Evolutionary conservation across 2,797 vertebrate species (phyloP).

Genomic region (Euphonia xanthogaster): DNA sequence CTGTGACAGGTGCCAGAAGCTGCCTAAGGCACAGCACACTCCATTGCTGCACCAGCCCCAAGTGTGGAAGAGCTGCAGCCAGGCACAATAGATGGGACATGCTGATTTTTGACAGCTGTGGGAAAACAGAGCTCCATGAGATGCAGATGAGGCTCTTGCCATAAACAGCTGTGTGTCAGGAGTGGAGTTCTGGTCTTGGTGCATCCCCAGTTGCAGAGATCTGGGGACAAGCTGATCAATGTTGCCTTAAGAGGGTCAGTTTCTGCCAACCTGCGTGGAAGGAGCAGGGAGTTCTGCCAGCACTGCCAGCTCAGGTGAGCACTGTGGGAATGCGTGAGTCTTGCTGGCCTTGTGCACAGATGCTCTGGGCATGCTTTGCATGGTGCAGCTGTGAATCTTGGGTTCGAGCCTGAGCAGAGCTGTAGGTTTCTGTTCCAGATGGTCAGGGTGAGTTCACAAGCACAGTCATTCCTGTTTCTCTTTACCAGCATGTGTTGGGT

Average conservation of each 20-base stretch:
- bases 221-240: neutral
- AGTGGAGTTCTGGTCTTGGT: neutral
- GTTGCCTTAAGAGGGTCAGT: neutral
- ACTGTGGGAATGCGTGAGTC: fast-evolving
- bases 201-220: neutral
- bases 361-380: neutral
- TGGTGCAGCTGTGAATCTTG: neutral
- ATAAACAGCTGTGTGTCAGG: neutral
- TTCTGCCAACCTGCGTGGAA: neutral
- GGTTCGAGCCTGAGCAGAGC: neutral
- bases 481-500: conserved; percentile 38
- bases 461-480: conserved; percentile 61
- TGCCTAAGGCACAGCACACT: fast-evolving
- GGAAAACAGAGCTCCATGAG: neutral
- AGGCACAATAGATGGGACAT: neutral
- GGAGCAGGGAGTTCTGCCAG: neutral
- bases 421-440: conserved; percentile 60
- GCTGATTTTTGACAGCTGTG: neutral
- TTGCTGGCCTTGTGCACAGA: neutral
- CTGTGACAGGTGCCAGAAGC: neutral
- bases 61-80: neutral
- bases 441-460: conserved; percentile 12
- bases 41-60: neutral
- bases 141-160: neutral
- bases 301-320: neutral